Evolutionary conservation across 2,113 vertebrate species (phyloP), one percentile per base, ranked within the genome.

Genomic region (Candoia aspera): DNA sequence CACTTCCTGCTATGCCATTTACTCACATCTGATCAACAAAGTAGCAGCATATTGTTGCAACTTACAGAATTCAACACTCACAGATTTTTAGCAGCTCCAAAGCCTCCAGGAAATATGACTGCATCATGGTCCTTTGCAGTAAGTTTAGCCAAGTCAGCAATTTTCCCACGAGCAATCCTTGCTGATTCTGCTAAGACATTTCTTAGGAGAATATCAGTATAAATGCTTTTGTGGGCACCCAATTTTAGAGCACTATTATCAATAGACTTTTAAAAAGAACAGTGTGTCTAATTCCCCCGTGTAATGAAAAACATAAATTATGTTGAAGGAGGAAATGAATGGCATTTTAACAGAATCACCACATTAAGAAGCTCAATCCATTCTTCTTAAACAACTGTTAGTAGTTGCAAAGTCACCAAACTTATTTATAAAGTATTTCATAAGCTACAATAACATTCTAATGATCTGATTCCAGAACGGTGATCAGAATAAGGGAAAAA

Each of bases 81-180:
- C 96, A 99, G 96, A 96, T 99, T 99, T 97, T 99, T 99, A 68
- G 99, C 99, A 54, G 98, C 99, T 29, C 99, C 99, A 3, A 99
- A 99, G 5, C 99, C 99, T 85, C 99, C 99, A 0, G 99, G 99
- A 90, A 99, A 98, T 96, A 99, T 98, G 94, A 97, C 97, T 0
- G 98, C 99, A 58, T 99, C 98, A 1, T 99, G 97, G 58, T 97
- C 97, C 46, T 97, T 94, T 0, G 97, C 97, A 0, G 97, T 97
- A 33, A 99, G 96, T 91, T 97, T 96, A 62, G 96, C 96, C 95
- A 99, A 97, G 93, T 98, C 98, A 0, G 95, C 37, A 94, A 99
- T 97, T 33, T 99, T 98, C 11, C 99, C 99, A 64, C 99, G 98
- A 93, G 99, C 99, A 0, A 99, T 99, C 46, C 99, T 98, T 1